Base-by-base conservation (phyloP, 2,113 vertebrate genomes). In the Cebus imitator region DNA sequence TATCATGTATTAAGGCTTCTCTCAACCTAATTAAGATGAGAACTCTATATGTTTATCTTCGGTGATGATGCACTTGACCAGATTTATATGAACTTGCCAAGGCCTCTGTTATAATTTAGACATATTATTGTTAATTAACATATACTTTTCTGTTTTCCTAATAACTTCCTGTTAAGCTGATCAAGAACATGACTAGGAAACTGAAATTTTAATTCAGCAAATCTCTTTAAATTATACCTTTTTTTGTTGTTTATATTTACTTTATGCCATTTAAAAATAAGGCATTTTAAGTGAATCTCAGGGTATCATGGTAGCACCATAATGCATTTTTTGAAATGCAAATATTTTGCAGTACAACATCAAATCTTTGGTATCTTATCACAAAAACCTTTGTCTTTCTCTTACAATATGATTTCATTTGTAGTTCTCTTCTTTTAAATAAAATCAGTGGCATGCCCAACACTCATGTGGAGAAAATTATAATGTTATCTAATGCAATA, bases 401-500 rank as follows among this genome's bases (percentile, higher is more conserved):
- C 76, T 96, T 97, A 96, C 48, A 98, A 83, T 97, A 96, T 83
- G 50, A 97, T 95, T 98, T 96, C 87, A 97, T 91, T 96, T 97
- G 58, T 50, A 97, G 95, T 96, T 97, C 70, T 98, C 80, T 97
- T 37, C 12, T 96, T 95, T 76, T 97, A 57, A 90, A 95, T 97
- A 96, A 92, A 95, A 96, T 79, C 80, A 97, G 27, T 94, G 90
- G 30, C 66, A 94, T 82, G 18, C 73, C 35, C 16, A 96, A 86
- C 37, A 92, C 83, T 97, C 73, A 78, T 83, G 79, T 94, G 66
- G 92, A 93, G 81, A 30, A 97, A 93, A 97, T 93, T 84, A 70
- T 57, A 96, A 84, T 82, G 91, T 97, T 96, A 97, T 96, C 92
- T 97, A 80, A 83, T 73, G 50, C 84, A 80, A 97, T 97, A 79